Percentiles rank a stretch among this genome's conserved stretches.
Conservation (phyloP, 2,888 invertebrate genomes). For the Elgonia sp. region DNA sequence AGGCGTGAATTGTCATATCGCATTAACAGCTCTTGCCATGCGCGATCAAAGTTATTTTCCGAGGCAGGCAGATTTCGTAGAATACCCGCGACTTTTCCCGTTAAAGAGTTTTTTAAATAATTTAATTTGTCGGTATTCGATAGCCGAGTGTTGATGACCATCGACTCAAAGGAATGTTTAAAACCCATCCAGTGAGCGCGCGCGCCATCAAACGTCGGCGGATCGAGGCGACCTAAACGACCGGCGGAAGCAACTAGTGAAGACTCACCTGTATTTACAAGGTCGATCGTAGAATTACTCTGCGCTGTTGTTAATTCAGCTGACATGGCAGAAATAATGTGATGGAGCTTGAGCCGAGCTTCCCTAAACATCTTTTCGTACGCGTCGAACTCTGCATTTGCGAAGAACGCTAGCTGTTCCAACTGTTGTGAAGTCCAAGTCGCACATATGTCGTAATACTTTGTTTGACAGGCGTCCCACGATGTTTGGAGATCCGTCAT, state of each 20-base stretch:
- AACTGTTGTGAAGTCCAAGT: not conserved
- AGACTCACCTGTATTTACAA: not conserved
- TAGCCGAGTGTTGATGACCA: conserved; percentile 18
- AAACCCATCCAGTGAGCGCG: conserved; percentile 19
- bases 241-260: not conserved
- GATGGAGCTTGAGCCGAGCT: not conserved
- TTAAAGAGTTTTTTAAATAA: conserved; percentile 3
- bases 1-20: not conserved
- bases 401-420: not conserved
- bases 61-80: not conserved
- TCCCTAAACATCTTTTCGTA: not conserved
- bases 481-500: not conserved
- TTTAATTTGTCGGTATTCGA: conserved; percentile 26
- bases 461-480: not conserved
- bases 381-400: not conserved
- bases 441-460: not conserved
- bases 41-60: not conserved
- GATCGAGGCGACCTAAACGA: conserved; percentile 4
- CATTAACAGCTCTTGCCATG: not conserved
- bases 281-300: not conserved
- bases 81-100: not conserved
- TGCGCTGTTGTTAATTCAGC: not conserved
- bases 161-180: conserved; percentile 14
- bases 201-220: conserved; percentile 13
- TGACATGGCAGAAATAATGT: not conserved